A percentile compares a stretch with the other conserved stretches of the same genome.
phyloP scores from a whole-genome alignment of 2,113 vertebrate genomes.

The Morone saxatilis region DNA sequence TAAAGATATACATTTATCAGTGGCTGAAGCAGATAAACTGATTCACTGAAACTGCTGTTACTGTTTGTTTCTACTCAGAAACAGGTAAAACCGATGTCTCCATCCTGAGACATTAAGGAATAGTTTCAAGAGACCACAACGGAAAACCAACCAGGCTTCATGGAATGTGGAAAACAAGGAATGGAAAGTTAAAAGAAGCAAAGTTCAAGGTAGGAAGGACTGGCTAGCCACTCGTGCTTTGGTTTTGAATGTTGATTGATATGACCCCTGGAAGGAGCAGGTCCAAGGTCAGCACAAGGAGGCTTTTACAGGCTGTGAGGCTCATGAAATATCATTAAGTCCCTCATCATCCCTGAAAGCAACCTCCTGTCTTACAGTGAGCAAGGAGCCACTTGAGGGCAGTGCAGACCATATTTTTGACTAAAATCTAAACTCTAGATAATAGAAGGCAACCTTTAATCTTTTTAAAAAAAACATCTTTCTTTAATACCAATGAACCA shows the following conservation, averaged over 20 bases:
- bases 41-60: background rate
- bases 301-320: background rate
- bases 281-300: background rate
- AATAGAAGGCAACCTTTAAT: background rate
- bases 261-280: too few relatives aligned
- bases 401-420: slow-evolving; percentile 1
- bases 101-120: background rate
- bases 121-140: background rate
- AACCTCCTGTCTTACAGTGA: background rate
- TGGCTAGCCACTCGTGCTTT: too few relatives aligned
- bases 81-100: background rate
- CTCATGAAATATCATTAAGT: background rate
- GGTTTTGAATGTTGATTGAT: too few relatives aligned
- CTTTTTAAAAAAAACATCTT: background rate
- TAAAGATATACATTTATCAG: too few relatives aligned
- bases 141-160: background rate
- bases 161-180: background rate
- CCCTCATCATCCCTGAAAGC: background rate
- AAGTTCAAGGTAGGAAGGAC: background rate
- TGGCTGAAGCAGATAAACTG: too few relatives aligned
- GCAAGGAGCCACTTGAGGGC: slow-evolving; percentile 33
- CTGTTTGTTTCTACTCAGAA: background rate
- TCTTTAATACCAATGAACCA: background rate
- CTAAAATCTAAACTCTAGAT: background rate
- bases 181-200: background rate